Evolutionary conservation across 2,888 invertebrate species (phyloP).

Genomic region (Bugulina stolonifera): DNA sequence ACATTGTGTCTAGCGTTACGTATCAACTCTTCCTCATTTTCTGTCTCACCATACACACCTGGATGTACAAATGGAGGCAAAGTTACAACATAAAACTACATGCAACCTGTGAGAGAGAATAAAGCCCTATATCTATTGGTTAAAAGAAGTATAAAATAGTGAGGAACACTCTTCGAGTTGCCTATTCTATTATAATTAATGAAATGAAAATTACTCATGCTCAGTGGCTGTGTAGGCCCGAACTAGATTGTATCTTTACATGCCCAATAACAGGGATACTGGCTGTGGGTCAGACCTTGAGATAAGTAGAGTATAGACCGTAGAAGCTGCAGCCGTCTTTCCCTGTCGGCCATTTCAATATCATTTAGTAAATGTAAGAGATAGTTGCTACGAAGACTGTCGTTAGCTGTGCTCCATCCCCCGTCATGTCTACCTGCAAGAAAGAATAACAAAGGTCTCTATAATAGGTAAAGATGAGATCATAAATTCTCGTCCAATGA

Average conservation of each 20-base stretch:
- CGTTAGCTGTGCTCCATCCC: conserved; percentile 74
- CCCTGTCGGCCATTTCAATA: conserved; percentile 78
- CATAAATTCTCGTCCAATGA: too few relatives aligned
- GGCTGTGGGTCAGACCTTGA: conserved; percentile 66
- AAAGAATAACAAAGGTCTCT: too few relatives aligned
- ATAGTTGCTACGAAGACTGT: conserved; percentile 59
- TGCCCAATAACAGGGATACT: too few relatives aligned
- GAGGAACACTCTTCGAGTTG: too few relatives aligned
- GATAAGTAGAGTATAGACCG: conserved; percentile 88
- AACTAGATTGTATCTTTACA: too few relatives aligned
- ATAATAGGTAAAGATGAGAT: too few relatives aligned
- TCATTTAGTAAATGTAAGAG: conserved; percentile 82
- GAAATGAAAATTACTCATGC: too few relatives aligned
- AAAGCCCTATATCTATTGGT: too few relatives aligned
- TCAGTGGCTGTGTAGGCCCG: too few relatives aligned
- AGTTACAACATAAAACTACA: neutral
- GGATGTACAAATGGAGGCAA: conserved; percentile 27
- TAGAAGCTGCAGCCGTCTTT: conserved; percentile 78
- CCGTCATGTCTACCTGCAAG: conserved; percentile 57
- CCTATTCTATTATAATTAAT: too few relatives aligned
- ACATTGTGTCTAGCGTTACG: conserved; percentile 78
- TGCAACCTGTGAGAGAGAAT: too few relatives aligned
- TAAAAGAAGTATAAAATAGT: too few relatives aligned
- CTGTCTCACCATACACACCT: conserved; percentile 66
- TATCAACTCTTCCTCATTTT: conserved; percentile 82